Base-by-base conservation (phyloP, 2,113 vertebrate genomes). In the Platysternon megacephalum region DNA sequence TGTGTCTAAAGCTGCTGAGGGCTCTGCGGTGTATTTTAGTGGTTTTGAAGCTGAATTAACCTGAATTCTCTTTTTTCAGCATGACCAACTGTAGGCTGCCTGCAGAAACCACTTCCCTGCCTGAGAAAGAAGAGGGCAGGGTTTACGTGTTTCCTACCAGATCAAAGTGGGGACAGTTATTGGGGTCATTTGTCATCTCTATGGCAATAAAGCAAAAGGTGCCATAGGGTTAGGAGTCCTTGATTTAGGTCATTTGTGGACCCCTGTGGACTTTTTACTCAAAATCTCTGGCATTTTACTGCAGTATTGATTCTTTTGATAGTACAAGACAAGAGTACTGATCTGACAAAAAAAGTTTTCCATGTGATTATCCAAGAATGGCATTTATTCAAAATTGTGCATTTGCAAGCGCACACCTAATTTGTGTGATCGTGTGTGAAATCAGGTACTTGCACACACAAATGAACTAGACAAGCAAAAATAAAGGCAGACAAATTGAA, bases 1-100 rank as follows among this genome's bases (percentile, higher is more conserved):
- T 89, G 48, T 29, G 72, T 91, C 88, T 53, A 94, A 91, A 94
- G 88, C 35, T 93, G 88, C 55, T 89, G 85, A 95, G 84, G 56
- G 74, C 19, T 94, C 94, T 95, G 95, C 89, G 90, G 94, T 92
- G 16, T 91, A 89, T 7, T 78, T 83, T 79, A 86, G 88, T 79
- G 87, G n/a, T 81, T 93, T 94, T 74, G 79, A 96, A 95, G 85
- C 52, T 91, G 85, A 86, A 96, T 94, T 95, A 95, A 95, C 93
- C 61, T 86, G 87, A 35, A 6, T 72, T 93, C 0, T 55, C 49
- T 24, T 32, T 2, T 24, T 82, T 78, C n/a, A 94, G 24, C 52
- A 74, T 52, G 79, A 61, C 44, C 44, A 94, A 7, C 42, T 2
- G 0, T 83, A 46, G 65, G 61, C 61, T n/a, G 61, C 24, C 78